Evolutionary conservation across 2,113 vertebrate species (phyloP).

Genomic region (Paracanthobrama guichenoti): DNA sequence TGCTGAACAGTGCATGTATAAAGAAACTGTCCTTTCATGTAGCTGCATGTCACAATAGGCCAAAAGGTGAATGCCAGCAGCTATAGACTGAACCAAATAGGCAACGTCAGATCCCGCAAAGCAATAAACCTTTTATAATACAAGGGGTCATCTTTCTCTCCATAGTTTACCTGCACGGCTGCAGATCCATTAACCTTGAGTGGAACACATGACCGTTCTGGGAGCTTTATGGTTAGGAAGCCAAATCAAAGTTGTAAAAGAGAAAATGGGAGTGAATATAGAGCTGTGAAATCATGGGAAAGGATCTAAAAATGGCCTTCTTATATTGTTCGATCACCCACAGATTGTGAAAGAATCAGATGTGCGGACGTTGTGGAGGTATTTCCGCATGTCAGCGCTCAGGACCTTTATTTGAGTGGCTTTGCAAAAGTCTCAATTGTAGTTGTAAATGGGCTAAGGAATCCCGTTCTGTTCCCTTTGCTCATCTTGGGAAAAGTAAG

Average conservation of each 20-base stretch:
- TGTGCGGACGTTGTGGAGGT: background rate
- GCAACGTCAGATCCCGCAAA: constrained; percentile 40
- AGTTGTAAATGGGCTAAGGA: background rate
- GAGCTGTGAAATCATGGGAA: background rate
- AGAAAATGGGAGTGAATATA: constrained; percentile 36
- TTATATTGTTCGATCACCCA: background rate
- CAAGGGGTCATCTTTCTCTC: constrained; percentile 44
- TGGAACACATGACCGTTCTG: constrained; percentile 21
- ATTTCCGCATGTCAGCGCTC: background rate
- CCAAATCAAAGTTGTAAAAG: constrained; percentile 31
- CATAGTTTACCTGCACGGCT: constrained; percentile 29
- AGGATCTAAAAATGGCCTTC: background rate
- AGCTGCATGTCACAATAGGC: constrained; percentile 41
- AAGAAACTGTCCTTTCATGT: constrained; percentile 40
- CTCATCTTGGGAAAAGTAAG: background rate
- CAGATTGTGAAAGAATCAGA: background rate
- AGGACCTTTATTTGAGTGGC: background rate
- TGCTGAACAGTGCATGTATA: constrained; percentile 35
- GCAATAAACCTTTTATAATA: constrained; percentile 43
- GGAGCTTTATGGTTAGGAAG: constrained; percentile 25
- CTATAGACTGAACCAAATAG: constrained; percentile 29
- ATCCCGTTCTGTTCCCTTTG: background rate
- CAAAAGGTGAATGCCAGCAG: constrained; percentile 42
- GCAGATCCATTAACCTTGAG: constrained; percentile 50
- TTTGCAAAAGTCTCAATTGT: constrained; percentile 1